Conservation (phyloP, 2,797 vertebrate species). For the Cossypha polioptera region DNA sequence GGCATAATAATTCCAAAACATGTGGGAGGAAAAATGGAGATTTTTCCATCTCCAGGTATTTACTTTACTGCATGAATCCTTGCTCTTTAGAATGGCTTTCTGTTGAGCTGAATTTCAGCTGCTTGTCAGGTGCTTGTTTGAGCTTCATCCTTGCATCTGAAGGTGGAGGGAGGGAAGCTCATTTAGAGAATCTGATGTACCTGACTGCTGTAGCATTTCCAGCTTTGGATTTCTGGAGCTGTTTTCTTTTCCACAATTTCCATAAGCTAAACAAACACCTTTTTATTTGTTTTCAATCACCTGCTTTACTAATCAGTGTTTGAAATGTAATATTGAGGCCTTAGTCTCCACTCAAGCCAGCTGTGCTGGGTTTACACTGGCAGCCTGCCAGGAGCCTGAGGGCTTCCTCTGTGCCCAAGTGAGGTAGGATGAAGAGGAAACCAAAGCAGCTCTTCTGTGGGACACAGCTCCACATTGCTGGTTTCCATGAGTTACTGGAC, state of each 20-base stretch:
- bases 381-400: background rate
- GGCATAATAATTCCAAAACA: background rate
- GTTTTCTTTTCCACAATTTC: background rate
- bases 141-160: background rate
- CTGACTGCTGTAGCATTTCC: background rate
- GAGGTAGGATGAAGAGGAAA: background rate
- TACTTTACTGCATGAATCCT: background rate
- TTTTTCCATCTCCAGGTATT: conserved; percentile 16
- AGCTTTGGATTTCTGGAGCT: background rate
- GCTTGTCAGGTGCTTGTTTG: background rate
- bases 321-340: background rate
- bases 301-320: background rate
- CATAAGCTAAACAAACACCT: background rate
- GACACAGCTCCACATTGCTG: background rate
- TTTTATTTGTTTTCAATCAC: background rate
- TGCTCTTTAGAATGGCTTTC: background rate
- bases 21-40: background rate
- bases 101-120: background rate
- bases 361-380: background rate
- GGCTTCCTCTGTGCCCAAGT: background rate
- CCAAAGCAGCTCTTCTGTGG: background rate
- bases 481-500: background rate
- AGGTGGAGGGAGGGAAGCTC: background rate
- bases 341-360: background rate
- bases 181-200: background rate